A percentile compares a stretch with the other conserved stretches of the same genome.
Conservation (phyloP, 2,888 invertebrate species). For the Rhaphigaster nebulosa region DNA sequence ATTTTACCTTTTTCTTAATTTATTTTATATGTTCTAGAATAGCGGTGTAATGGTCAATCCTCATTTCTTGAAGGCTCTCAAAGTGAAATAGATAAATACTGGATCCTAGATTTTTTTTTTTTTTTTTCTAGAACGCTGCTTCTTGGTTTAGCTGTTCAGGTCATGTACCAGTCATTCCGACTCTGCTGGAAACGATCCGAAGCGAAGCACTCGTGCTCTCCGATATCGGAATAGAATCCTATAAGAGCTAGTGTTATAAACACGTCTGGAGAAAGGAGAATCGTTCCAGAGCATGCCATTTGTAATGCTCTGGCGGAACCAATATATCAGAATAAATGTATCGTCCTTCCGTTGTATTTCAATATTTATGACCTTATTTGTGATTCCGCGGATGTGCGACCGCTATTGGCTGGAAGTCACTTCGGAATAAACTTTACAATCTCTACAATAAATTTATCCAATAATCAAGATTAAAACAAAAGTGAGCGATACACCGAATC, state of each 20-base stretch:
- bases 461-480: background rate
- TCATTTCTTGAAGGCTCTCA: no score
- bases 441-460: background rate
- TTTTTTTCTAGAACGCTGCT: background rate
- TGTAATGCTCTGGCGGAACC: background rate
- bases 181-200: background rate
- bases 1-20: no score
- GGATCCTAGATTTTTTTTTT: no score
- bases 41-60: no score
- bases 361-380: conserved; percentile 53
- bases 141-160: background rate
- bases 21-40: no score
- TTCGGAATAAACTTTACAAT: conserved; percentile 10
- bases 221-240: conserved; percentile 16
- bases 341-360: conserved; percentile 16
- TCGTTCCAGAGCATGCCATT: background rate
- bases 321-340: conserved; percentile 53
- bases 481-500: background rate
- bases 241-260: background rate
- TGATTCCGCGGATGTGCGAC: conserved; percentile 36
- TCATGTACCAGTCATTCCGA: background rate
- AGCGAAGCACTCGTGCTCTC: background rate
- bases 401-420: background rate
- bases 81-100: no score
- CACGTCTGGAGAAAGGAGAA: background rate